A percentile compares a stretch with the other conserved stretches of the same genome.
Evolutionary conservation across 2,888 invertebrate genomes (phyloP).

Genomic region (Melipona beecheii): DNA sequence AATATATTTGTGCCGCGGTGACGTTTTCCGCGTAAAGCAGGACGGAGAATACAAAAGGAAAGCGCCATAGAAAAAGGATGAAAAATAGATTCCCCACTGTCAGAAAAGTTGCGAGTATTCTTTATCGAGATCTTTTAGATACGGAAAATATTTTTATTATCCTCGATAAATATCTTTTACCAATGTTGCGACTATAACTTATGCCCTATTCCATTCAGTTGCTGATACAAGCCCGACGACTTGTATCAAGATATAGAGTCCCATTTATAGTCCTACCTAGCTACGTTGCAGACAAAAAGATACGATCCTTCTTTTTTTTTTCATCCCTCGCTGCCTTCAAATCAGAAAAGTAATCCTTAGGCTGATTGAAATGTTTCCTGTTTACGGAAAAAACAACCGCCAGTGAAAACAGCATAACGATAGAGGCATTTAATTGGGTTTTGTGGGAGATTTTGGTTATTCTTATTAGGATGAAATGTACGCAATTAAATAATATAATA

Average conservation of each 20-base stretch:
- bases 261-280: conserved; percentile 23
- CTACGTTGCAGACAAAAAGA: neutral
- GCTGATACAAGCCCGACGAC: conserved; percentile 18
- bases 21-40: conserved; percentile 36
- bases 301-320: neutral
- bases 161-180: conserved; percentile 48
- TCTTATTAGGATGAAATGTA: neutral
- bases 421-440: neutral
- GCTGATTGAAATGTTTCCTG: conserved; percentile 13
- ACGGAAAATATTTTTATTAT: conserved; percentile 58
- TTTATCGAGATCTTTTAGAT: conserved; percentile 52
- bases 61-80: neutral
- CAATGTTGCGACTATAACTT: conserved; percentile 47
- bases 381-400: neutral
- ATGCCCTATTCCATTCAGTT: conserved; percentile 30
- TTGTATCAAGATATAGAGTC: conserved; percentile 46
- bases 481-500: neutral
- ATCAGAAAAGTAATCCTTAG: conserved; percentile 19
- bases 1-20: conserved; percentile 49
- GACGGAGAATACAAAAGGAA: conserved; percentile 31
- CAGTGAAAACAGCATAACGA: too few species aligned
- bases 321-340: neutral
- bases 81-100: conserved; percentile 40
- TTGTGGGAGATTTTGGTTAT: neutral
- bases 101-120: conserved; percentile 55